Base-by-base conservation (phyloP, 2,888 invertebrate species). In the Sipunculus nudus region DNA sequence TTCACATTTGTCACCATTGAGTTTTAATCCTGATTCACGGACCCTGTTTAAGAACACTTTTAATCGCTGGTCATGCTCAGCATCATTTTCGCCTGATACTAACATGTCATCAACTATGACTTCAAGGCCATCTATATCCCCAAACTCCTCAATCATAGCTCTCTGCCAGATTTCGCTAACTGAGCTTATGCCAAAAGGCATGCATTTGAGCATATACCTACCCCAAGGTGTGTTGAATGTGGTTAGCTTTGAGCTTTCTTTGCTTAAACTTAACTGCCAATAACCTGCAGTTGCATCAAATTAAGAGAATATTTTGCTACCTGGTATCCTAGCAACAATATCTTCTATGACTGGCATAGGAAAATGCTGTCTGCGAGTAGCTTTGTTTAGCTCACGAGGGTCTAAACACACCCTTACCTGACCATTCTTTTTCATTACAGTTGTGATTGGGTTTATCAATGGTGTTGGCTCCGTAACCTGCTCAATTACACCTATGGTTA, bases 171-270 rank as follows among this genome's bases (percentile, higher is more conserved):
- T 21, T 32, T 53, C 43, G 4, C 45, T 21, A 5, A 31, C 54
- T n/a, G 54, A 45, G 16, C 21, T 31, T 29, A 53, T 53, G 5
- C 54, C 54, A 31, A 53, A 45, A 4, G 54, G 54, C 54, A 53
- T 53, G 16, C 54, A n/a, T 13, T 28, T 8, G 26, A 28, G 45
- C 3, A 31, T n/a, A 26, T 21, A 53, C 13, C 45, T 43, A 16
- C 53, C 53, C 16, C 25, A 53, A 13, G 32, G 25, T 8, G 21
- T 38, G n/a, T 46, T 45, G 25, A 16, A 21, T 28, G 43, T 43
- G 10, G 43, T 19, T 29, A 13, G 29, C 25, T 54, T 8, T 10
- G 29, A 46, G n/a, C n/a, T n/a, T n/a, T n/a, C n/a, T n/a, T n/a
- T n/a, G n/a, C n/a, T n/a, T n/a, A n/a, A n/a, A n/a, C n/a, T n/a